A percentile compares a stretch with the other conserved stretches of the same genome.
These are phyloP conservation scores for Cisticola juncidis DNA, from an alignment of 2,113 vertebrate species.

Conservation along the genomic window DNA sequence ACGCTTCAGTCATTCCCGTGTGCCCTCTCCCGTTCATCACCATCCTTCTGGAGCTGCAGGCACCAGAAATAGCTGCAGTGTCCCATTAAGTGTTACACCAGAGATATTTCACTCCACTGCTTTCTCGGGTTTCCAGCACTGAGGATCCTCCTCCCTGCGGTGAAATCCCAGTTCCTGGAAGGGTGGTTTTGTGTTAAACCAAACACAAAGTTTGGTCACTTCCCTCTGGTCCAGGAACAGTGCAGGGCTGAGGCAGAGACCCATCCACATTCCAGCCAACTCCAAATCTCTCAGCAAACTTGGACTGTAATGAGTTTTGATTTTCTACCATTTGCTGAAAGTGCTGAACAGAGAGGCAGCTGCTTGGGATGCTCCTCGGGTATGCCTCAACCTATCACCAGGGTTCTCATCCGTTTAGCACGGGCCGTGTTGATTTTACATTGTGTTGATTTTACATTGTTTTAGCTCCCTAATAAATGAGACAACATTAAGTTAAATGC, in stretches of 20 bases:
- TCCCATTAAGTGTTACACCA: constrained; percentile 18
- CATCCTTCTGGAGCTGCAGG: not conserved
- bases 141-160: not conserved
- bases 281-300: not conserved
- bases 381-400: not conserved
- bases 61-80: constrained; percentile 44
- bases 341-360: not conserved
- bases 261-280: accelerated
- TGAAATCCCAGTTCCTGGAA: not conserved
- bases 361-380: not conserved
- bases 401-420: not conserved
- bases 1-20: constrained; percentile 24
- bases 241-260: not conserved
- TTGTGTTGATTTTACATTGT: constrained; percentile 61
- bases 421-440: constrained; percentile 6
- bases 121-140: not conserved
- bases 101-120: not conserved
- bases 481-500: constrained; percentile 53
- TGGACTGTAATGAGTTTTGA: not conserved
- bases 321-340: not conserved
- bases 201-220: too few relatives aligned
- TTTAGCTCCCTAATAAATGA: constrained; percentile 58
- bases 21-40: constrained; percentile 62
- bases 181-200: not conserved
- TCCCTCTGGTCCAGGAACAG: not conserved